Base-by-base conservation (phyloP, 2,113 vertebrate genomes). In the Mastomys coucha region DNA sequence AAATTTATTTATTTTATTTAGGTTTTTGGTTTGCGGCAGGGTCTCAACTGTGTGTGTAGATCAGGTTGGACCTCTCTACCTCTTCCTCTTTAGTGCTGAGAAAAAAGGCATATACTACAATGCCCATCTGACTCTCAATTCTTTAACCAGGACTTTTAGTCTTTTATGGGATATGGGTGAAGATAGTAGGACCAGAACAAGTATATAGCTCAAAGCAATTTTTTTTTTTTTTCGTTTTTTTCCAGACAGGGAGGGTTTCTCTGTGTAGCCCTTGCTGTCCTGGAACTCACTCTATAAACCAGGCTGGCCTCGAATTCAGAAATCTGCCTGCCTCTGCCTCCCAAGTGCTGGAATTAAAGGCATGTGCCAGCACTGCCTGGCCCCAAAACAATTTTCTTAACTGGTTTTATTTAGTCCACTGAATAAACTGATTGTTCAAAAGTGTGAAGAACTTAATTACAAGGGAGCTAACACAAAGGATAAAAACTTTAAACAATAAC, bases 331-430 rank as follows among this genome's bases (percentile, higher is more conserved):
- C n/a, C n/a, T n/a, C n/a, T n/a, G n/a, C n/a, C n/a, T n/a, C n/a
- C n/a, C n/a, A n/a, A n/a, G n/a, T n/a, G n/a, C n/a, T n/a, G n/a
- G n/a, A n/a, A n/a, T n/a, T n/a, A n/a, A n/a, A n/a, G n/a, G n/a
- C n/a, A n/a, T n/a, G n/a, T n/a, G n/a, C n/a, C n/a, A n/a, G n/a
- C n/a, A n/a, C n/a, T n/a, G n/a, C n/a, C n/a, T n/a, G n/a, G n/a
- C n/a, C n/a, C n/a, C n/a, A n/a, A 53, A 91, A 75, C 84, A 10
- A 60, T 49, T 89, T 95, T 93, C 39, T 94, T 39, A 42, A 69
- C 80, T 60, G 58, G 85, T 93, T 82, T 58, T 58, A 58, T 51
- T 87, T 95, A 93, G 42, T 81, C 51, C 58, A 76, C 69, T 69
- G 53, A 84, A 88, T 88, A 58, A 58, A 31, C 63, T 63, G 12